Base-by-base conservation (phyloP, 2,888 invertebrate species). In the Ormyrus rosae region DNA sequence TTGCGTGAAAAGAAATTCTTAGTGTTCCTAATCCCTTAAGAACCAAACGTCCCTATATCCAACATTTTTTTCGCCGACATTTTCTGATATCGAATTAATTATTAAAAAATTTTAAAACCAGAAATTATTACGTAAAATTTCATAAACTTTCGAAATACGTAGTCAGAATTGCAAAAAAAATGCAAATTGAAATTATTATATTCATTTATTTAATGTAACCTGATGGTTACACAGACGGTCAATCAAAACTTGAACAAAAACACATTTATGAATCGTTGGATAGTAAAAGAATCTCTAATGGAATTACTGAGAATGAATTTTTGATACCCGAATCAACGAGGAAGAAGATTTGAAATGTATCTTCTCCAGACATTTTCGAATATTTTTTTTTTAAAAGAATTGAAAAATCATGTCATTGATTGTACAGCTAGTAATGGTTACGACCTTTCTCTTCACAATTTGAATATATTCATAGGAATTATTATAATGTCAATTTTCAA, bases 331-430 rank as follows among this genome's bases (percentile, higher is more conserved):
- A 73, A 68, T 51, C 56, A 51, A 34, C 61, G 1, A 81, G 73
- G 53, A 55, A 6, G 0, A 75, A 74, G 13, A 81, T 83, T 64
- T 13, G 45, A 9, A 73, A 75, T 65, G 70, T 65, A 55, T 60
- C 65, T n/a, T 74, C 71, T 46, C 65, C 77, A 11, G 60, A 80
- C 74, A 45, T 83, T 6, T 83, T 83, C 73, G 80, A 84, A 64
- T 48, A 11, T 83, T 83, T 64, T 83, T 82, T 82, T 75, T n/a
- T n/a, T n/a, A n/a, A 45, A 5, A n/a, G 72, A 78, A 34, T 80
- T 84, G 71, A 84, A 83, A 78, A 70, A 81, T 69, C 80, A 81
- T 34, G 81, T 83, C 19, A 81, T 83, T 72, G 83, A 84, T 9
- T 70, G 80, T 60, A 78, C 9, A 55, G 72, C 61, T 45, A 75